Conservation (phyloP, 2,113 vertebrate genomes). For the Sapajus apella region DNA sequence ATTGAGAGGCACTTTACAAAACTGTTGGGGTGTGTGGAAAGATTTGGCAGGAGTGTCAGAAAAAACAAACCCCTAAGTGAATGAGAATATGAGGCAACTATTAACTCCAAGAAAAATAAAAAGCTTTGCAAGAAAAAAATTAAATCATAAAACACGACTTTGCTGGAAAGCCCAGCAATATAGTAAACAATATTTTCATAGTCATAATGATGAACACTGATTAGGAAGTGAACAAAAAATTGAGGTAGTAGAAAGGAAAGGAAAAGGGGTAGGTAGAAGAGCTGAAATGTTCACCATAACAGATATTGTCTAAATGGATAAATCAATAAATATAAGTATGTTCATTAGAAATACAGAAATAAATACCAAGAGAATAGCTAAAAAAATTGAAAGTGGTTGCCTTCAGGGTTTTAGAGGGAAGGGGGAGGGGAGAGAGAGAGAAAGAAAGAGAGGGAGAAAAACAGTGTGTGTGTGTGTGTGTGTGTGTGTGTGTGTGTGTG, state of each 20-base stretch:
- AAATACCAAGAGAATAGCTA: background rate
- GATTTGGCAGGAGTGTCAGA: background rate
- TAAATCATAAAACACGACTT: background rate
- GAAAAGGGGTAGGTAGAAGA: background rate
- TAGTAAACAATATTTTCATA: background rate
- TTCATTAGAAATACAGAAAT: background rate
- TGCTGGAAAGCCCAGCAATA: background rate
- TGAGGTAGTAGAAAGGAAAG: background rate
- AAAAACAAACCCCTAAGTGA: background rate
- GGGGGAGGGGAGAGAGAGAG: too few species aligned
- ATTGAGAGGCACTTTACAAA: background rate
- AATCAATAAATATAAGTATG: background rate
- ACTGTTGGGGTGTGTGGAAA: background rate
- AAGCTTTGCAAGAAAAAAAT: slow-evolving; percentile 31
- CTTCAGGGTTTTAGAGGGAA: background rate
- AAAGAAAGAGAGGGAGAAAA: too few species aligned
- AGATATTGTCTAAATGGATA: background rate
- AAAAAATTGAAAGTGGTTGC: background rate
- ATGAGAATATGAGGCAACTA: background rate
- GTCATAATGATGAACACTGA: background rate
- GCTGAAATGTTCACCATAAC: background rate
- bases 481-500: accelerated
- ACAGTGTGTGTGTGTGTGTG: background rate
- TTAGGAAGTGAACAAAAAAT: background rate
- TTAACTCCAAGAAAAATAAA: slow-evolving; percentile 32